Base-by-base conservation (phyloP, 2,113 vertebrate species). In the Centrocercus urophasianus region DNA sequence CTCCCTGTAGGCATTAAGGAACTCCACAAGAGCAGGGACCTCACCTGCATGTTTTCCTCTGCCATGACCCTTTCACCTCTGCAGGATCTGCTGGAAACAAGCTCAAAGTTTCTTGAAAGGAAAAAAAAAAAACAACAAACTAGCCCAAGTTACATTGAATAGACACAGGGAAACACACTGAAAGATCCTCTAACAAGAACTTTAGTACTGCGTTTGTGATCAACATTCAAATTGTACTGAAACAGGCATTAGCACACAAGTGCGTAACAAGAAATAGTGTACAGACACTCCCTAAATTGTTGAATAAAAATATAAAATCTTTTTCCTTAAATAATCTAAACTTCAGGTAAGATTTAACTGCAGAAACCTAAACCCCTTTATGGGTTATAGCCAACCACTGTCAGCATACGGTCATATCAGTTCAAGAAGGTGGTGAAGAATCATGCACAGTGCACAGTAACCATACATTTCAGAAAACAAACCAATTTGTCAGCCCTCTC, bases 71-170 rank as follows among this genome's bases (percentile, higher is more conserved):
- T 85, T 76, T 85, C 36, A 43, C 12, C 21, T n/a, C 34, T 47
- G 19, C 17, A 71, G 12, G 8, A 36, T 45, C 38, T 60, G 7
- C 38, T 78, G 25, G 22, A 77, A 88, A 80, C 64, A 4, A 71
- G 6, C 21, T 66, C n/a, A 42, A 66, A 72, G 18, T 13, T 83
- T 43, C 63, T 32, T n/a, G 28, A 16, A 32, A 4, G 5, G 2
- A 4, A 6, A 12, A 5, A 6, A 2, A 43, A 18, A 63, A 28
- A 38, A 4, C 38, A 38, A 38, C 38, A 19, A 21, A 0, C 11
- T 12, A 52, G 32, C 25, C 42, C 19, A 69, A 47, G 40, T 57
- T 34, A 60, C 25, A 57, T 42, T 45, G 22, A 42, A 42, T 38
- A 64, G 36, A 57, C 45, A 8, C 10, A 40, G 15, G 25, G 17